Evolutionary conservation across 2,113 vertebrate genomes (phyloP).

Genomic region (Neofelis nebulosa): DNA sequence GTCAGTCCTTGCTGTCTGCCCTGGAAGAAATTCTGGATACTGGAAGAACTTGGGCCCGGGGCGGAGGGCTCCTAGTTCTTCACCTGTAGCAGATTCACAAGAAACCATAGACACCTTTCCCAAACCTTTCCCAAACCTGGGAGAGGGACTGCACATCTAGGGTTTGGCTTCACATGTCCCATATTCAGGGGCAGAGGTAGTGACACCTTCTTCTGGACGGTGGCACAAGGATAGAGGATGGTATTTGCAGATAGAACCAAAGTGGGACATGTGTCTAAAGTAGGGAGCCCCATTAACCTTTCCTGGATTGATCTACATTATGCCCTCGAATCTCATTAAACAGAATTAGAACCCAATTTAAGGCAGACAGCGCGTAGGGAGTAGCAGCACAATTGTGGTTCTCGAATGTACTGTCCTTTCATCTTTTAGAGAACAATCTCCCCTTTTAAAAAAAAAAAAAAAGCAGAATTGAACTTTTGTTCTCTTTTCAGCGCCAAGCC

Average conservation of each 20-base stretch:
- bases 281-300: conserved; percentile 52
- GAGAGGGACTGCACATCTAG: not conserved
- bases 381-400: not conserved
- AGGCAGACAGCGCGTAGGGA: not conserved
- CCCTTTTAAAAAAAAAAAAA: not conserved
- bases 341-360: conserved; percentile 60
- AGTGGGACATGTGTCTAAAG: not conserved
- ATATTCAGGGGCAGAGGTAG: not conserved
- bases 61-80: not conserved
- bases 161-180: not conserved
- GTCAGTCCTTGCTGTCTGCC: not conserved
- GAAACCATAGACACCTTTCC: not conserved
- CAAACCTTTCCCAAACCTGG: not conserved
- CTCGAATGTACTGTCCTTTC: conserved; percentile 57
- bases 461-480: conserved; percentile 21
- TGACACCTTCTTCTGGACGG: not conserved
- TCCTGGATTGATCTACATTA: conserved; percentile 45
- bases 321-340: conserved; percentile 68
- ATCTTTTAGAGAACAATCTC: not conserved
- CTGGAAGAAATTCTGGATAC: not conserved
- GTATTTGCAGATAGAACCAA: not conserved
- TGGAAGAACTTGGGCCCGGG: not conserved
- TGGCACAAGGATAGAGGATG: not conserved
- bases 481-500: conserved; percentile 92
- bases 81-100: not conserved